Base-by-base conservation (phyloP, 2,888 invertebrate genomes). In the Lasioglossum marginatum region DNA sequence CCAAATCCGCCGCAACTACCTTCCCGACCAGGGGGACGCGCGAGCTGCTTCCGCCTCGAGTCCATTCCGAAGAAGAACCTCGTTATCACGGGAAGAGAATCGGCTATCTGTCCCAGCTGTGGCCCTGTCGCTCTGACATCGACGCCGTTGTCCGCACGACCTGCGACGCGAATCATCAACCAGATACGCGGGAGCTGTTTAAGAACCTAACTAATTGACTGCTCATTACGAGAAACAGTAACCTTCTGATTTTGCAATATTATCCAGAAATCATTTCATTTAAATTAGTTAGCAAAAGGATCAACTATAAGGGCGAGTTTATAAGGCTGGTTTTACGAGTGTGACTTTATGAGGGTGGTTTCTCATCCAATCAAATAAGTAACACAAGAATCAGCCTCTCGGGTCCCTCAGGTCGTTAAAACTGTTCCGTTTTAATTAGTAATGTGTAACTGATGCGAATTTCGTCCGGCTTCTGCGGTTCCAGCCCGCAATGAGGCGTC, bases 1-100 rank as follows among this genome's bases (percentile, higher is more conserved):
- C 93, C 93, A 95, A 96, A 96, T 96, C 96, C 96, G 96, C 96
- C 96, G 96, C 96, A 96, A 96, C 96, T 96, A 96, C 96, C 96
- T 96, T 96, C 96, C 96, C 96, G 96, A 96, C 95, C 94, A 93
- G 83, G 89, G 71, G 68, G 77, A 83, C 88, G 87, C 88, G 87
- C 79, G 78, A 85, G 45, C 31, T 43, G 73, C 48, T 77, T 68
- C 37, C 52, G 57, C 23, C 68, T 78, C 40, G 70, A 57, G 27
- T 74, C 66, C 71, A 19, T 77, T 77, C 43, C 31, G 48, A 78
- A 34, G 19, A 31, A 37, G 68, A 31, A 31, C 1, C 72, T 84
- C 66, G 45, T 70, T 72, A 72, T 31, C 27, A 40, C 52, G 19
- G 43, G 6, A 0, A 14, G 40, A 45, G 23, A 43, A 71, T 71